These are phyloP conservation scores for Triplophysa bombifrons DNA, from an alignment of 2,797 vertebrate species.

Conservation along the genomic window DNA sequence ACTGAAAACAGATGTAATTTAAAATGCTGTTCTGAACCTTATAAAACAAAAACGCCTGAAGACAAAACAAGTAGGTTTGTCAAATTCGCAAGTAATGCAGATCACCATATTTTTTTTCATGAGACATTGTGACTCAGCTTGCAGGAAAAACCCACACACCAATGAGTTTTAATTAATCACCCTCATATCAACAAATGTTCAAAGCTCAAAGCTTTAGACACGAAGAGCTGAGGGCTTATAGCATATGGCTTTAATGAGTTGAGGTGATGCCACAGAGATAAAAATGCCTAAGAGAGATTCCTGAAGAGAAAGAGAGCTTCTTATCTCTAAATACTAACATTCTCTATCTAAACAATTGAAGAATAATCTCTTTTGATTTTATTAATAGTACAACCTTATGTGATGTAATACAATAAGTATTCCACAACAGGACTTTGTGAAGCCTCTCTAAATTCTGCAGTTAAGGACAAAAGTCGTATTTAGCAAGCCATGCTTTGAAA, in stretches of 20 bases:
- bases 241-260: slow-evolving; percentile 26
- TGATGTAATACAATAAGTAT: background rate
- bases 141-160: slow-evolving; percentile 10
- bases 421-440: background rate
- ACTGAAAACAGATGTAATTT: background rate
- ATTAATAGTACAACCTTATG: background rate
- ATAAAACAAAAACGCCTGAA: slow-evolving; percentile 20
- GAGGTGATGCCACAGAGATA: slow-evolving; percentile 22
- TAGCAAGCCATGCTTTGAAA: background rate
- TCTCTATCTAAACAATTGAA: background rate
- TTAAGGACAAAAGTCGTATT: background rate
- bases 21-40: background rate
- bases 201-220: slow-evolving; percentile 15
- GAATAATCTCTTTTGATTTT: background rate
- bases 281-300: background rate
- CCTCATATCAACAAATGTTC: slow-evolving; percentile 35
- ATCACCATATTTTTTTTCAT: slow-evolving; percentile 12
- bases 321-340: background rate
- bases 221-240: slow-evolving; percentile 14
- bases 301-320: background rate
- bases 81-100: slow-evolving; percentile 15
- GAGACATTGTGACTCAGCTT: slow-evolving; percentile 9
- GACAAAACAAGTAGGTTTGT: slow-evolving; percentile 14
- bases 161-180: slow-evolving; percentile 36
- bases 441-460: background rate